Percentiles rank a stretch among this genome's conserved stretches.
Evolutionary conservation across 2,888 invertebrate genomes (phyloP).

Genomic region (Cataglyphis albicans): DNA sequence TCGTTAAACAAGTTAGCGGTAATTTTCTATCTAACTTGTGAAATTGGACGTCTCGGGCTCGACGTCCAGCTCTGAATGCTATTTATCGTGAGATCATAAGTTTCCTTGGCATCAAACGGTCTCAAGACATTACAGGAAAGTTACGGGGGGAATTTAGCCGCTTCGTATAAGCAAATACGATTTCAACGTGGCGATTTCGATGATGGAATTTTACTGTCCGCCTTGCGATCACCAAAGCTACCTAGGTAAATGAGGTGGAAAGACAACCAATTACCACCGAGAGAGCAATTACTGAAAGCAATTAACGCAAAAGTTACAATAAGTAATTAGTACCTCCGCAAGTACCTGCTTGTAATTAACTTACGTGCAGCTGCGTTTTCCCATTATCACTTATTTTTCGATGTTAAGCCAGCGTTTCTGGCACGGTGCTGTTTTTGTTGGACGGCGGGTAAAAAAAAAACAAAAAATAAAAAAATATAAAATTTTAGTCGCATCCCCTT

Average conservation of each 20-base stretch:
- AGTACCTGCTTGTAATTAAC: conserved; percentile 81
- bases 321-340: conserved; percentile 81
- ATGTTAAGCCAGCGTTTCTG: conserved; percentile 63
- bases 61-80: conserved; percentile 28
- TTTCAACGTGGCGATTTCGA: conserved; percentile 60
- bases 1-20: conserved; percentile 66
- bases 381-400: conserved; percentile 76
- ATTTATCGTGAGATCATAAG: neutral
- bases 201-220: conserved; percentile 64
- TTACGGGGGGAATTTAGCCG: conserved; percentile 28
- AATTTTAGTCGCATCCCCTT: neutral
- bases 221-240: conserved; percentile 57
- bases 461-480: neutral
- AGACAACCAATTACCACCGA: conserved; percentile 78
- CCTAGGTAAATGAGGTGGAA: conserved; percentile 68
- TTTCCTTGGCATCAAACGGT: neutral
- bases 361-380: conserved; percentile 77
- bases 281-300: conserved; percentile 80
- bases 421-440: conserved; percentile 60
- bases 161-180: conserved; percentile 14
- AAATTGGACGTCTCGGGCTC: conserved; percentile 62
- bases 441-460: conserved; percentile 29
- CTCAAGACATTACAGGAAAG: conserved; percentile 34
- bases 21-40: conserved; percentile 69
- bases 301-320: conserved; percentile 83